A percentile compares a stretch with the other conserved stretches of the same genome.
phyloP scores from a whole-genome alignment of 2,113 vertebrate species.

The Propithecus coquereli region DNA sequence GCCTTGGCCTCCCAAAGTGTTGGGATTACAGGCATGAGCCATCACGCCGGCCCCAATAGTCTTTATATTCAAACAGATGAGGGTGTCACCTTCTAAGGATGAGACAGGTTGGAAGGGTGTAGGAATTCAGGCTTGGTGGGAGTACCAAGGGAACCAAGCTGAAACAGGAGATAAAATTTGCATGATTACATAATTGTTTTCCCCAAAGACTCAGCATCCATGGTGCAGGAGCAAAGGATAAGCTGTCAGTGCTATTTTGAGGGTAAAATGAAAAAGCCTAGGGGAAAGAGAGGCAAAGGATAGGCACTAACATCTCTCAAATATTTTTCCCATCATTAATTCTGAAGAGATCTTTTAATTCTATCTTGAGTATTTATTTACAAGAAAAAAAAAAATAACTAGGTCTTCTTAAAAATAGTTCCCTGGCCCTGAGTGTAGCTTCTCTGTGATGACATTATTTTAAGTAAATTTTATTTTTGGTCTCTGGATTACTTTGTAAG shows the following conservation, averaged over 20 bases:
- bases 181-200: background rate
- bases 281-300: background rate
- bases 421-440: background rate
- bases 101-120: background rate
- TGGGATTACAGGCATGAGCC: background rate
- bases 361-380: constrained; percentile 25
- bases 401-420: constrained; percentile 42
- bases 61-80: background rate
- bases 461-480: constrained; percentile 51
- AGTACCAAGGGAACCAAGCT: background rate
- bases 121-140: background rate
- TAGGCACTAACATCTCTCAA: background rate
- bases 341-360: constrained; percentile 38
- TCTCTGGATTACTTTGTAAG: constrained; percentile 44
- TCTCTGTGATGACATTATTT: constrained; percentile 52
- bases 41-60: background rate
- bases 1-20: background rate
- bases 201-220: background rate
- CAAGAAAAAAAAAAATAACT: background rate
- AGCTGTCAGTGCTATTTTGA: background rate
- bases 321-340: constrained; percentile 10
- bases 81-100: background rate
- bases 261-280: background rate
- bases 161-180: background rate
- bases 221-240: background rate